These are phyloP conservation scores for Drosophila lacicola DNA, from an alignment of 2,888 invertebrate genomes.

Conservation along the genomic window DNA sequence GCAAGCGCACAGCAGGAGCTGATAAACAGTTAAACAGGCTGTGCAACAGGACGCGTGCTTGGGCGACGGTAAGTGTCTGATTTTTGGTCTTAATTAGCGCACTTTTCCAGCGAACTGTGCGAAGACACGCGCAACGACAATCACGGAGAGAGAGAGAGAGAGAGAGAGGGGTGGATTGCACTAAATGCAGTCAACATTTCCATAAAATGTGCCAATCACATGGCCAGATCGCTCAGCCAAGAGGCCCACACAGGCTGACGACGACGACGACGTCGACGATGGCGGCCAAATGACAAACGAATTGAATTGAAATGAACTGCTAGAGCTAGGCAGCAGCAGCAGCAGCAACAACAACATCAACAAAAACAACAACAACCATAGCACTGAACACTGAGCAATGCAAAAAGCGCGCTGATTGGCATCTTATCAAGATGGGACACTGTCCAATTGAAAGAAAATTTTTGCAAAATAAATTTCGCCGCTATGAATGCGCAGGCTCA, in stretches of 20 bases:
- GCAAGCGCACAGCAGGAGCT: conserved; percentile 57
- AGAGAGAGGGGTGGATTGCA: conserved; percentile 13
- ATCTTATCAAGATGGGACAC: conserved; percentile 85
- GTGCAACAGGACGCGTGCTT: conserved; percentile 23
- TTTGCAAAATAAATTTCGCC: conserved; percentile 79
- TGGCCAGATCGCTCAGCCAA: conserved; percentile 48
- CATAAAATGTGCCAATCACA: conserved; percentile 80
- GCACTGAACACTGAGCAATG: conserved; percentile 41
- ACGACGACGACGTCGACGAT: conserved; percentile 11
- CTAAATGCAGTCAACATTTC: conserved; percentile 65
- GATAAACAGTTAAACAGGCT: conserved; percentile 13
- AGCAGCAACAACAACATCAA: conserved; percentile 24
- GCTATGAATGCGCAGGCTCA: conserved; percentile 49
- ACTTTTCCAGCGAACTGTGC: conserved; percentile 62
- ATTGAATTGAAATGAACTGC: conserved; percentile 81
- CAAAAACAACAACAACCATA: conserved; percentile 20
- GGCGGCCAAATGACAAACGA: conserved; percentile 79
- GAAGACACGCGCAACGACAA: conserved; percentile 61
- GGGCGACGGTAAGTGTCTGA: conserved; percentile 51
- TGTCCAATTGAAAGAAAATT: conserved; percentile 84
- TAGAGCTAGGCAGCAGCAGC: conserved; percentile 30
- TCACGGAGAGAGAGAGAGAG: too few relatives aligned
- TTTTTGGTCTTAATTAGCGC: conserved; percentile 73
- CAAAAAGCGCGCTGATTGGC: conserved; percentile 82
- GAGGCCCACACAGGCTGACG: conserved; percentile 67